Conservation (phyloP, 1,140 invertebrate genomes). For the Drosophila pseudoananassae region DNA sequence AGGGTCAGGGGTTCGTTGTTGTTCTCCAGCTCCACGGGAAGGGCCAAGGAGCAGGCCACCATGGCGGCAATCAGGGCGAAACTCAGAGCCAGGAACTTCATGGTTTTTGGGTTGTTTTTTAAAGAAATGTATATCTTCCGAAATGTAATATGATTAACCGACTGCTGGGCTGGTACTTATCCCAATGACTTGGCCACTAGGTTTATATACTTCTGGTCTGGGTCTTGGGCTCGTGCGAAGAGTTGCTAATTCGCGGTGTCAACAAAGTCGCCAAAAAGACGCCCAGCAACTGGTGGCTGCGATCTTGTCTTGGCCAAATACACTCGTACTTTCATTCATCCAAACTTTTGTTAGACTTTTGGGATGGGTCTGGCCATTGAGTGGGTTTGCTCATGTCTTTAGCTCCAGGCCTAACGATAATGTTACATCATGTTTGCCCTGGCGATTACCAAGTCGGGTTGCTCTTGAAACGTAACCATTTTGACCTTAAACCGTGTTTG, state of each 20-base stretch:
- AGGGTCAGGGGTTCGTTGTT: constrained; percentile 44
- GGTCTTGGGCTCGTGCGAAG: constrained; percentile 55
- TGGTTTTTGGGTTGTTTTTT: constrained; percentile 12
- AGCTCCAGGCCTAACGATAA: constrained; percentile 27
- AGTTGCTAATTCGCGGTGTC: constrained; percentile 62
- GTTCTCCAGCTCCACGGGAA: constrained; percentile 45
- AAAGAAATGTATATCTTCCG: neutral
- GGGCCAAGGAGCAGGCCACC: constrained; percentile 26
- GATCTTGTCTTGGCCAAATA: constrained; percentile 48
- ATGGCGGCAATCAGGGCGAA: constrained; percentile 28
- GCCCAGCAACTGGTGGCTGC: constrained; percentile 28
- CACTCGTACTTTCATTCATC: constrained; percentile 74
- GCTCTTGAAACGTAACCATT: constrained; percentile 59
- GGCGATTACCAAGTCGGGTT: constrained; percentile 54
- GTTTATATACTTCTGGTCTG: constrained; percentile 57
- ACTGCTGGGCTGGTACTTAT: constrained; percentile 49
- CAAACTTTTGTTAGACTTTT: constrained; percentile 48
- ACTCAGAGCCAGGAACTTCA: constrained; percentile 52
- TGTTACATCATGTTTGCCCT: constrained; percentile 71
- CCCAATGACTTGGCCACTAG: constrained; percentile 37
- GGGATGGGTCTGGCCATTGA: constrained; percentile 46
- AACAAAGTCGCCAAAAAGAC: constrained; percentile 22
- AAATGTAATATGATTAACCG: constrained; percentile 15
- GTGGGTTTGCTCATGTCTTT: constrained; percentile 61
- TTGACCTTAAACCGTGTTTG: constrained; percentile 59